Base-by-base conservation (phyloP, 1,140 invertebrate species). In the Trigoniulus corallinus region DNA sequence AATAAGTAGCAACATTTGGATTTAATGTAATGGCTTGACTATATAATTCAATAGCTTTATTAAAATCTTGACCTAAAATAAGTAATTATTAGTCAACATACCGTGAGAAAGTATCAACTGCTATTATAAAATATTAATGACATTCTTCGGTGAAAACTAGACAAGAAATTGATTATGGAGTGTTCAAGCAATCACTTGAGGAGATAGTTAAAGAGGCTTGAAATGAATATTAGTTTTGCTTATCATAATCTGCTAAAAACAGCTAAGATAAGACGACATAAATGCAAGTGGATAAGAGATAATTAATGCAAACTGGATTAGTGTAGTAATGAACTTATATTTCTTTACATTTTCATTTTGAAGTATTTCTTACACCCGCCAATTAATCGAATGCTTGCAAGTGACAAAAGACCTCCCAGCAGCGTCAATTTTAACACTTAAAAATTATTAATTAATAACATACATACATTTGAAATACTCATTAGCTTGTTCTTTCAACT, bases 11-110 rank as follows among this genome's bases (percentile, higher is more conserved):
- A 61, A 80, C 75, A 55, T 59, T 62, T 2, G 88, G 81, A 66
- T 91, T 82, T 57, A 82, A 70, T 54, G 88, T 81, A 66, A 98
- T 95, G 54, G 91, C 91, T 75, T 87, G 76, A 56, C 82, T 76
- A 68, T 98, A 98, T 48, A 87, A 75, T 51, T 85, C 80, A 56
- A 96, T 88, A 43, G 94, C 89, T 67, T 79, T 72, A 57, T 80
- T 72, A 67, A 88, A 98, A 58, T 88, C 76, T 76, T 93, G 81
- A 62, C 84, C 92, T 95, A 72, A 53, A 78, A 74, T 49, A 58
- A 58, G 54, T 58, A 59, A 58, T 45, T 42, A 43, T 53, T 54
- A 50, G 22, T 3, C 12, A 18, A 23, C 15, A 37, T 21, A 37
- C 29, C 13, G 26, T 44, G 39, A 40, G 2, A 53, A n/a, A n/a